phyloP scores from a whole-genome alignment of 2,888 invertebrate genomes.

The Stegana nigrithorax region DNA sequence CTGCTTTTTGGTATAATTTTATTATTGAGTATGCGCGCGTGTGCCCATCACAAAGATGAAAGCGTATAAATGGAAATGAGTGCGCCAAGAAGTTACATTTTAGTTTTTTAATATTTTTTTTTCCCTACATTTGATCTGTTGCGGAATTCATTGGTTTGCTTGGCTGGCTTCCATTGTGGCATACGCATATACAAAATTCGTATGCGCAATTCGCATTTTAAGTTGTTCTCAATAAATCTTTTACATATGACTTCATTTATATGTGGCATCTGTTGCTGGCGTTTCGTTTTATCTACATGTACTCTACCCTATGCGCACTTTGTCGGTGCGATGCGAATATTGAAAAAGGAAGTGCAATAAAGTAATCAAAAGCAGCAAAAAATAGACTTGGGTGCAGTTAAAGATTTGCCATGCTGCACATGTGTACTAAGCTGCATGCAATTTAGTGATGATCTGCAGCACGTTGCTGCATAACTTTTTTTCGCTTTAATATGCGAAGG shows the following conservation, averaged over 20 bases:
- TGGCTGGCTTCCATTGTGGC: too few species aligned
- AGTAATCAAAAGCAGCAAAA: too few species aligned
- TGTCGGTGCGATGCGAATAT: too few species aligned
- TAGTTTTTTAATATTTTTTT: not conserved
- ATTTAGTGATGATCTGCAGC: too few species aligned
- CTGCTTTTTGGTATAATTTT: not conserved
- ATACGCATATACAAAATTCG: too few species aligned
- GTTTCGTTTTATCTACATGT: not conserved
- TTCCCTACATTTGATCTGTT: not conserved
- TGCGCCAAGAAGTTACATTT: not conserved
- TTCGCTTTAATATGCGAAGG: too few species aligned
- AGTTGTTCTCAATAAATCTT: not conserved
- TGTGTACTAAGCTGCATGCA: too few species aligned
- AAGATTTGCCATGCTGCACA: too few species aligned
- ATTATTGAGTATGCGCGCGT: not conserved
- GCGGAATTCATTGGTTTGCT: not conserved
- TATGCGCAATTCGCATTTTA: not conserved
- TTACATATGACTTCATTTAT: not conserved
- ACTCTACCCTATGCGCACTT: too few species aligned
- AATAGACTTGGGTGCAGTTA: too few species aligned
- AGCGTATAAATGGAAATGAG: conserved; percentile 10
- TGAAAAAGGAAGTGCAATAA: too few species aligned
- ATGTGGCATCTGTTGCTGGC: not conserved
- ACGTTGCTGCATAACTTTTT: too few species aligned
- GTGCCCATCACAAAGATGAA: conserved; percentile 4